Base-by-base conservation (phyloP, 2,888 invertebrate species). In the Rotaria magnacalcarata region DNA sequence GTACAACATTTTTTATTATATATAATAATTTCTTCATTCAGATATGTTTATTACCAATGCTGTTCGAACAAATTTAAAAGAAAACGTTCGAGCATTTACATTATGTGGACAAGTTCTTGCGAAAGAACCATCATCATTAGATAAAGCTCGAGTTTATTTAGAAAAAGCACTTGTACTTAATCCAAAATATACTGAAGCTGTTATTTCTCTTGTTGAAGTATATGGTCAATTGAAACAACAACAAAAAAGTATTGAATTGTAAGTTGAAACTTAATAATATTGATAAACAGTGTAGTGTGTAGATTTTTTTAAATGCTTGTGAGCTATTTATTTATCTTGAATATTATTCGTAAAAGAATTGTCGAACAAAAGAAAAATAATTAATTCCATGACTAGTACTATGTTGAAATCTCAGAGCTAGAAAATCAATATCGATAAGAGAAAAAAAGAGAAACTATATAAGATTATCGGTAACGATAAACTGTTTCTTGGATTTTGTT, bases 61-160 rank as follows among this genome's bases (percentile, higher is more conserved):
- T 43, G 43, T 75, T 75, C 75, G 75, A 43, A 75, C 75, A 75
- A 43, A 75, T 75, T 43, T 75, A 21, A 75, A 41, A 10, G 41
- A 43, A 43, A 41, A 75, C 43, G 75, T 21, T 41, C 75, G 75
- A 21, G 75, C 75, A 75, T 75, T 75, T 75, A 75, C 75, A 43
- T 43, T 75, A 75, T 75, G 75, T 75, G 75, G 75, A 21, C 75
- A 75, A 75, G 75, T 75, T 43, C 43, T 75, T 41, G 75, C 75
- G 19, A 75, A 75, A 75, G 75, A 75, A 43, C 41, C 75, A 41
- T 75, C 21, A 75, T 75, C 75, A 43, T 43, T 75, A 24, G 75
- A 75, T 41, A 75, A 75, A 75, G 75, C 75, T 43, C 41, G 43
- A 19, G 19, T 43, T 41, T 75, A 43, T 21, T 43, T 75, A 43